These are phyloP conservation scores for Melospiza melodia DNA, from an alignment of 2,113 vertebrate genomes.

Conservation along the genomic window DNA sequence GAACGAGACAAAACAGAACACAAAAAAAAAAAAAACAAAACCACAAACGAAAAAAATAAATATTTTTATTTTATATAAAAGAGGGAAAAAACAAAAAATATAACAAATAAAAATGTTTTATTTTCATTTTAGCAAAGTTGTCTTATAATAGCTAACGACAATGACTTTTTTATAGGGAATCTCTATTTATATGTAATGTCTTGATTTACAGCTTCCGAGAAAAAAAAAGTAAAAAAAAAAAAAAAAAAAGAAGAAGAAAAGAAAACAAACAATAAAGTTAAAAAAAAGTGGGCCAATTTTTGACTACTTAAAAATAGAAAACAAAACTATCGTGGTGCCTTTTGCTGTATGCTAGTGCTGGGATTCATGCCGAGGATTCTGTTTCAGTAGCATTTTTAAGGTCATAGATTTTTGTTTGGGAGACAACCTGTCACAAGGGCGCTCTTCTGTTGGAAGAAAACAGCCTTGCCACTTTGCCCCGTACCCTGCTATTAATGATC, in stretches of 20 bases:
- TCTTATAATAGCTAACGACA: constrained; percentile 98
- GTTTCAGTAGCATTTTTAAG: constrained; percentile 92
- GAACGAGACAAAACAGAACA: background rate
- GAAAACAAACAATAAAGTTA: constrained; percentile 90
- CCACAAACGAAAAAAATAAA: constrained; percentile 43
- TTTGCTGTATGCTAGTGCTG: constrained; percentile 96
- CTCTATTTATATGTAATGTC: constrained; percentile 99
- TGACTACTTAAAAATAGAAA: constrained; percentile 97
- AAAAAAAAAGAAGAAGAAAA: constrained; percentile 73
- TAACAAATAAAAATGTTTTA: constrained; percentile 99
- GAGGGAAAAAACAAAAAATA: constrained; percentile 84
- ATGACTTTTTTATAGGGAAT: constrained; percentile 99
- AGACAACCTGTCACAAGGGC: constrained; percentile 35
- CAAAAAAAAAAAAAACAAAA: constrained; percentile 36
- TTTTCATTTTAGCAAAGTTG: constrained; percentile 99
- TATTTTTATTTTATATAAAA: constrained; percentile 99
- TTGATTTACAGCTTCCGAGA: constrained; percentile 96
- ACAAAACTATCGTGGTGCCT: constrained; percentile 99
- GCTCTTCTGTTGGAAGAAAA: constrained; percentile 27
- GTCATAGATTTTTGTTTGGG: constrained; percentile 63
- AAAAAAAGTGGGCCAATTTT: constrained; percentile 96
- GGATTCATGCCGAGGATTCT: constrained; percentile 82
- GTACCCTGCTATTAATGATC: constrained; percentile 84
- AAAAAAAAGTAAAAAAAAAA: constrained; percentile 46
- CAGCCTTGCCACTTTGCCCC: constrained; percentile 76